Base-by-base conservation (phyloP, 1,140 invertebrate genomes). In the Pogonomyrmex californicus region DNA sequence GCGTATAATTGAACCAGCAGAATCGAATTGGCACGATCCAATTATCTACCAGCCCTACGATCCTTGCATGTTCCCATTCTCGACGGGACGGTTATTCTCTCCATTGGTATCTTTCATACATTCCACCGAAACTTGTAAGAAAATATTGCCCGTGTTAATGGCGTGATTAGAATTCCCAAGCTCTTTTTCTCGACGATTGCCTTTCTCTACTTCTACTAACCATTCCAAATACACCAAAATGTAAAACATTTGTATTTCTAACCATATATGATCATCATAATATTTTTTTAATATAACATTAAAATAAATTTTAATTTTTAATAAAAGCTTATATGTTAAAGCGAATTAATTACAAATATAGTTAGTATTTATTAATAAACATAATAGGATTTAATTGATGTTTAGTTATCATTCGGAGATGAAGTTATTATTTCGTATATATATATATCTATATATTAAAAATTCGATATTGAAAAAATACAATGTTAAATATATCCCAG, bases 21-120 rank as follows among this genome's bases (percentile, higher is more conserved):
- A 92, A 93, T 91, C 90, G 88, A 93, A 93, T 93, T 93, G 92
- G 91, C 90, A 90, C 90, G 88, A 92, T 91, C 81, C 91, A 91
- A 92, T 92, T 92, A 92, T 92, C 89, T 36, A 60, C 23, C 54
- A 30, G 10, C 33, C 79, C 41, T 51, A 54, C 66, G 10, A 73
- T 47, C 41, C 47, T 66, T 58, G 76, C 65, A 58, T 78, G 63
- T 86, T 71, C 71, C 41, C 65, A 71, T 82, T 62, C 75, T 81
- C 63, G 60, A 60, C 51, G 65, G 63, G 65, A 62, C 33, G 56
- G 79, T 83, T 83, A 73, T 83, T 75, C n/a, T 54, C 68, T 60
- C 0, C 33, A 12, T 41, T 12, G 44, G 10, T 75, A 23, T 73
- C 17, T n/a, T 44, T 82, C 54, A 49, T 73, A 49, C 56, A 83